Percentiles rank a stretch among this genome's conserved stretches.
phyloP scores from a whole-genome alignment of 53 echinoderm and acorn worm genomes.

The Patiria pectinifera region DNA sequence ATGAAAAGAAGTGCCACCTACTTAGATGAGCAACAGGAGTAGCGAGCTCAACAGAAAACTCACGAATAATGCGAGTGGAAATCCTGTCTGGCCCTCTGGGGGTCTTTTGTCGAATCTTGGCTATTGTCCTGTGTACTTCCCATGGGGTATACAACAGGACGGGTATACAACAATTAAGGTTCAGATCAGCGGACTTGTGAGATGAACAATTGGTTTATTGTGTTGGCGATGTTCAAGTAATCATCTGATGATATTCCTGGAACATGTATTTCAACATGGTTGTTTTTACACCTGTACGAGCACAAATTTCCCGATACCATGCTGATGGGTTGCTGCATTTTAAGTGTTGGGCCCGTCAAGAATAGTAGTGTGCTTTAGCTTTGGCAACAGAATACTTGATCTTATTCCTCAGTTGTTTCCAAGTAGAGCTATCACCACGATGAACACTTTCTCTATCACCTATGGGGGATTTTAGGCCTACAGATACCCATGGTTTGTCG shows the following conservation, averaged over 20 bases:
- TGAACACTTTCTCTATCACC: background rate
- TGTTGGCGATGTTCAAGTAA: background rate
- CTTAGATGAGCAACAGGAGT: background rate
- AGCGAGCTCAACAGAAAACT: conserved; percentile 25
- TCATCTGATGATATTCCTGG: background rate
- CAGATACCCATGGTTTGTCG: conserved; percentile 61
- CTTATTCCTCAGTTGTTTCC: conserved; percentile 15
- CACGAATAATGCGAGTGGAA: conserved; percentile 12
- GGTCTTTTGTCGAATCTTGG: background rate
- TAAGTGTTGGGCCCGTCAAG: background rate
- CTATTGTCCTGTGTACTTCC: background rate
- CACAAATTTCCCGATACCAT: conserved; percentile 18
- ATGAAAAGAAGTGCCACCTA: background rate
- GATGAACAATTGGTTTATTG: background rate
- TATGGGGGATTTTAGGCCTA: conserved; percentile 25
- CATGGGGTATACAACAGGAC: background rate
- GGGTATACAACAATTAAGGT: background rate
- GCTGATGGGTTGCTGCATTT: conserved; percentile 11
- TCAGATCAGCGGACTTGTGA: background rate
- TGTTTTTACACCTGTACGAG: background rate
- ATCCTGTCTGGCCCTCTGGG: conserved; percentile 17
- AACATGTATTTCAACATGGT: background rate
- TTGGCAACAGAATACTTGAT: background rate
- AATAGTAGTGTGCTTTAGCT: conserved; percentile 31
- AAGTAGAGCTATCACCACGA: background rate